phyloP scores from a whole-genome alignment of 2,888 invertebrate genomes.

The Ecliptopera silaceata region DNA sequence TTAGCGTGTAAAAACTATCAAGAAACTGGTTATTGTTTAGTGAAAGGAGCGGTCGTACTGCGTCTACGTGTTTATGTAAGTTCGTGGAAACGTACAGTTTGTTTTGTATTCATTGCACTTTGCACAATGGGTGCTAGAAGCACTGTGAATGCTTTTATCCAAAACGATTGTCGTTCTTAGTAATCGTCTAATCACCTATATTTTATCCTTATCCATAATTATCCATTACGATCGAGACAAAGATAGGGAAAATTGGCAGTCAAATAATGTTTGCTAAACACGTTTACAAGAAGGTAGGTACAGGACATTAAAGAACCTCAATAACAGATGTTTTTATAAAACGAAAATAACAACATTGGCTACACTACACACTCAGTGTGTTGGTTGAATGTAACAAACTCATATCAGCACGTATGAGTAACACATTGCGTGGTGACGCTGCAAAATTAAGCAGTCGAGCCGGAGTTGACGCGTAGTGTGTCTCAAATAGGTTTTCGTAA shows the following conservation, averaged over 20 bases:
- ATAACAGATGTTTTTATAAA: neutral
- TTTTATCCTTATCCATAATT: conserved; percentile 37
- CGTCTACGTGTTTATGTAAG: conserved; percentile 62
- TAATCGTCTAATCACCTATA: conserved; percentile 27
- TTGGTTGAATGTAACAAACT: neutral
- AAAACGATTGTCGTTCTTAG: conserved; percentile 13
- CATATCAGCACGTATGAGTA: neutral
- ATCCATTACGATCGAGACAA: conserved; percentile 7
- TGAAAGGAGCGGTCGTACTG: conserved; percentile 51
- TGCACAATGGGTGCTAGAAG: conserved; percentile 24
- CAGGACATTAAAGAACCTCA: neutral
- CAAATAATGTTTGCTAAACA: conserved; percentile 4
- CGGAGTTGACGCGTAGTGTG: too few species aligned
- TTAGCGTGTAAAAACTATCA: conserved; percentile 50
- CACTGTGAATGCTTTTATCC: conserved; percentile 19
- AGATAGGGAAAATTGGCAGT: conserved; percentile 3
- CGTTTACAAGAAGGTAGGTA: neutral
- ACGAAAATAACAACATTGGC: neutral
- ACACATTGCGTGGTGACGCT: too few species aligned
- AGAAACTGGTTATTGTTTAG: conserved; percentile 47
- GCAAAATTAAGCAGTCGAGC: too few species aligned
- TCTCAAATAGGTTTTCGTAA: too few species aligned
- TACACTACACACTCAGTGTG: neutral
- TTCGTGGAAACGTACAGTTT: conserved; percentile 53
- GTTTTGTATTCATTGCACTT: conserved; percentile 39